These are phyloP conservation scores for Telmatherina bonti DNA, from an alignment of 2,797 vertebrate genomes.

Conservation along the genomic window DNA sequence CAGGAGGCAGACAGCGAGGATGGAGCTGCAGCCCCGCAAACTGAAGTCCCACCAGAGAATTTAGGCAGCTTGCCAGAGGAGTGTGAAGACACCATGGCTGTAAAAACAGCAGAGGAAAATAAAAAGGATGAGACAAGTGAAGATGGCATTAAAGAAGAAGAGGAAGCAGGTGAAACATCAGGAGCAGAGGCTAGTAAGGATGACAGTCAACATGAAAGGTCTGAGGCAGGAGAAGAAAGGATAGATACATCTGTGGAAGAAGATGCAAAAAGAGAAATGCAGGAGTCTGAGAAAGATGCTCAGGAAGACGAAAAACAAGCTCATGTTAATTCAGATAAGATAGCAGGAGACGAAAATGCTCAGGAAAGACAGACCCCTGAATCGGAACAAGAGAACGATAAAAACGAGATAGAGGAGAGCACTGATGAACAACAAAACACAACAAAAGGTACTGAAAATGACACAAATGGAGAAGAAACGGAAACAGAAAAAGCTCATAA, in stretches of 20 bases:
- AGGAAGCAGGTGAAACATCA: conserved; percentile 5
- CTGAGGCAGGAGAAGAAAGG: conserved; percentile 25
- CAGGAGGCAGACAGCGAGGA: conserved; percentile 42
- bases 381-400: conserved; percentile 26
- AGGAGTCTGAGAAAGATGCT: conserved; percentile 23
- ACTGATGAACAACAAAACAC: conserved; percentile 19
- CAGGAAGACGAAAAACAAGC: conserved; percentile 33
- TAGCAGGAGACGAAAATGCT: conserved; percentile 9
- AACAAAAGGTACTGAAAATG: conserved; percentile 14
- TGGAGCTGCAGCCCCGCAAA: conserved; percentile 28
- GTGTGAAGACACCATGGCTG: conserved; percentile 46
- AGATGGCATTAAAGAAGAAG: conserved; percentile 40
- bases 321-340: conserved; percentile 14
- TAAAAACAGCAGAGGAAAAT: conserved; percentile 40
- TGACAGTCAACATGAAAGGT: conserved; percentile 7
- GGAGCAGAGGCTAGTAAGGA: conserved; percentile 19
- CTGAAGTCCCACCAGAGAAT: conserved; percentile 43
- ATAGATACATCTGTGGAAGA: conserved; percentile 24
- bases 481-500: conserved; percentile 14
- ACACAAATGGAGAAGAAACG: conserved; percentile 26
- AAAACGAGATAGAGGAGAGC: conserved; percentile 30
- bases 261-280: conserved; percentile 19
- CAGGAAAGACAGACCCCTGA: conserved; percentile 17
- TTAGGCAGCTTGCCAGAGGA: conserved; percentile 44
- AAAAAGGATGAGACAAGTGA: conserved; percentile 14